These are phyloP conservation scores for Ormyrus rosae DNA, from an alignment of 2,888 invertebrate species.

Conservation along the genomic window DNA sequence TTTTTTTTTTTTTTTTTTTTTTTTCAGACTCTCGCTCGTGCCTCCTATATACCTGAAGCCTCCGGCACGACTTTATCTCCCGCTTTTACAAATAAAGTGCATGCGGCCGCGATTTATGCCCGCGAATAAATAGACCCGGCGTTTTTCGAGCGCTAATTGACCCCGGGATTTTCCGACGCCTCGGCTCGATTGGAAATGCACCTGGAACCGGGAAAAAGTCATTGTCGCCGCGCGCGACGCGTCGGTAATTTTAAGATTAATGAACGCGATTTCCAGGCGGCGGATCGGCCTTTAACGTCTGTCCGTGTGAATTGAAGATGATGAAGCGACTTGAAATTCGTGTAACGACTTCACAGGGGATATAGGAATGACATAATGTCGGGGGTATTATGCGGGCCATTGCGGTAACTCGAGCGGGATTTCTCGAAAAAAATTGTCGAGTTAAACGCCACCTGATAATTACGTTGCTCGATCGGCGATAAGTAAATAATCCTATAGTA, in stretches of 20 bases:
- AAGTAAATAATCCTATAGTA: no score
- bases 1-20: constrained; percentile 24
- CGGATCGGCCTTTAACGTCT: constrained; percentile 2
- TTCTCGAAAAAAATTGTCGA: no score
- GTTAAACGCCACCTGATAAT: no score
- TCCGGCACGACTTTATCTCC: constrained; percentile 50
- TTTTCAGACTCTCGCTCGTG: neutral
- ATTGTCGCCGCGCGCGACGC: neutral
- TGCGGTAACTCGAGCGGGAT: no score
- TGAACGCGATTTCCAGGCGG: neutral
- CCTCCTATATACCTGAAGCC: neutral
- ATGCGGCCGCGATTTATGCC: neutral
- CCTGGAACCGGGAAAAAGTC: neutral
- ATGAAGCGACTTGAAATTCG: constrained; percentile 24
- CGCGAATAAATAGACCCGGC: neutral
- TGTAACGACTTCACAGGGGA: constrained; percentile 2
- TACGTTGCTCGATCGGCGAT: no score
- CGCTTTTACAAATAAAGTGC: constrained; percentile 14
- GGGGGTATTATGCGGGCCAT: neutral
- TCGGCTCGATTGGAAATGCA: neutral
- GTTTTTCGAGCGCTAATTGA: neutral
- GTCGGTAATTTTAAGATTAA: neutral
- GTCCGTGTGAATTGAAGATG: constrained; percentile 11
- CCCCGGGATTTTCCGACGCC: neutral
- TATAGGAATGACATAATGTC: constrained; percentile 22